Conservation (phyloP, 2,113 vertebrate genomes). For the Picathartes gymnocephalus region DNA sequence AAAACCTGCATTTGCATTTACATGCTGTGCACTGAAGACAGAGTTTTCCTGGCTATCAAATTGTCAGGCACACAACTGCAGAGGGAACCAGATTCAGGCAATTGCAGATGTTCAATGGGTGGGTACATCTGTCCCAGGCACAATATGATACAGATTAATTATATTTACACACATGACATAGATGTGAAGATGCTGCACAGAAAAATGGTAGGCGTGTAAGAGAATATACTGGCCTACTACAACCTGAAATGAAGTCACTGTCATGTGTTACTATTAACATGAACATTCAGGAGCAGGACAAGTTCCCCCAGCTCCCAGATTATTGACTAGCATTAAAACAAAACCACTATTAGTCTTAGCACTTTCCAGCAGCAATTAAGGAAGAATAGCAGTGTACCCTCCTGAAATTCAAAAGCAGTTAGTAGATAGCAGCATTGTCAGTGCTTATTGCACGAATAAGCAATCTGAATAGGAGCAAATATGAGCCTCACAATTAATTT, state of each 20-base stretch:
- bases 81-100: background rate
- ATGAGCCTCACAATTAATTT: background rate
- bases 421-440: background rate
- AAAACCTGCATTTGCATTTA: background rate
- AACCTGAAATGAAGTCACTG: background rate
- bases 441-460: background rate
- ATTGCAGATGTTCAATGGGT: background rate
- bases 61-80: background rate
- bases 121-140: background rate
- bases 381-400: background rate
- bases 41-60: background rate
- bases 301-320: background rate
- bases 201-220: background rate
- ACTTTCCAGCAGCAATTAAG: background rate
- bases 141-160: background rate
- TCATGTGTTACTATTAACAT: background rate
- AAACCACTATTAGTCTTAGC: background rate
- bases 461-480: background rate
- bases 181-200: background rate
- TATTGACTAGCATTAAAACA: background rate
- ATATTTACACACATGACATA: background rate
- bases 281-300: background rate
- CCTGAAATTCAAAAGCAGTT: background rate
- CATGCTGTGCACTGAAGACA: rapidly evolving
- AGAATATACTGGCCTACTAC: background rate